phyloP scores from a whole-genome alignment of 2,797 vertebrate species.

The Scolopax bukidnonensis region DNA sequence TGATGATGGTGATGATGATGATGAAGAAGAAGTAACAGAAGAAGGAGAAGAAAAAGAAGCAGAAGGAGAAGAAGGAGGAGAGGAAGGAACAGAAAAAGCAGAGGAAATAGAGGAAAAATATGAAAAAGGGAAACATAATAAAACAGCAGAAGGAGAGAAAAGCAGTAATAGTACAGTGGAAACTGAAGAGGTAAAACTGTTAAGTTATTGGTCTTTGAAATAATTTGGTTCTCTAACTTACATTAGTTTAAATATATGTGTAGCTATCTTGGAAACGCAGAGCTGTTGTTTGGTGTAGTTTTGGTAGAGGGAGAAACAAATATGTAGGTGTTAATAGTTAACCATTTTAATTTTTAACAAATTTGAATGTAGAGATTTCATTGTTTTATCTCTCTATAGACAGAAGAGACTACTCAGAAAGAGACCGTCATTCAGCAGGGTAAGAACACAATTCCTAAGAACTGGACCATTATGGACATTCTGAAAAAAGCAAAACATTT shows the following conservation, averaged over 20 bases:
- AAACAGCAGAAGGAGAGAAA: constrained; percentile 25
- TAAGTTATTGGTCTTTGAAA: background rate
- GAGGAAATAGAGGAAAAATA: background rate
- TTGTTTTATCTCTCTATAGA: constrained; percentile 60
- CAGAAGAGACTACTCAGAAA: constrained; percentile 40
- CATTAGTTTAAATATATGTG: background rate
- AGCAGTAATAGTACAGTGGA: background rate
- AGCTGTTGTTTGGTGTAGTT: background rate
- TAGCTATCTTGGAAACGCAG: background rate
- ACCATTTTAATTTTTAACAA: background rate
- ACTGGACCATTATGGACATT: background rate
- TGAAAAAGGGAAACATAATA: background rate
- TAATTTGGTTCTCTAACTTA: background rate
- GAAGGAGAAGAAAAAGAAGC: background rate
- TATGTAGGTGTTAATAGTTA: background rate
- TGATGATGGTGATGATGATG: background rate
- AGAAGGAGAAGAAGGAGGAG: background rate
- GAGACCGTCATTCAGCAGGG: constrained; percentile 70
- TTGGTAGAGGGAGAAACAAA: background rate
- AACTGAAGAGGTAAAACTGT: constrained; percentile 51
- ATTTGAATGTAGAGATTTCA: background rate
- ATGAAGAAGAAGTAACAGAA: background rate
- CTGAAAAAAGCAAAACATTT: background rate
- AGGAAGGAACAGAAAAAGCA: background rate
- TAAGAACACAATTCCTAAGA: constrained; percentile 32